These are phyloP conservation scores for Polypedilum pembai DNA, from an alignment of 1,140 invertebrate genomes.

Conservation along the genomic window DNA sequence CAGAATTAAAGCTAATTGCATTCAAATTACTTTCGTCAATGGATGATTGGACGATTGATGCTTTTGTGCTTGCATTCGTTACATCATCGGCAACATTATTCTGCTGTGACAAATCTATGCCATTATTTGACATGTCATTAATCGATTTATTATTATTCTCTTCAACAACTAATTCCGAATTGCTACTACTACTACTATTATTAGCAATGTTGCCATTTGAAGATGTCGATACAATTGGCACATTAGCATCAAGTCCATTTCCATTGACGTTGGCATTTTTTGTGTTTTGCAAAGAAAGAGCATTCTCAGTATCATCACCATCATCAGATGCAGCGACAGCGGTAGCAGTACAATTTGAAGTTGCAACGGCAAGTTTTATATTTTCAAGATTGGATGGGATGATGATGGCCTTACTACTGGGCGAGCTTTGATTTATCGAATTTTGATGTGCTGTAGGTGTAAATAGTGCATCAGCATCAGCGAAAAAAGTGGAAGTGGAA, in stretches of 20 bases:
- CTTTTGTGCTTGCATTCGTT: not conserved
- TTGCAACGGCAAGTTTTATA: not conserved
- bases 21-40: constrained; percentile 25
- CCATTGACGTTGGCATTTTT: constrained; percentile 20
- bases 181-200: not conserved
- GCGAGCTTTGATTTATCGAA: constrained; percentile 24
- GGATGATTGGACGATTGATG: not conserved
- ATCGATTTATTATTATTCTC: constrained; percentile 6
- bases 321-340: not conserved
- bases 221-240: not conserved
- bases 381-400: constrained; percentile 16
- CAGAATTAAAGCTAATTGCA: constrained; percentile 28
- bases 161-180: not conserved
- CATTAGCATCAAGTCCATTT: constrained; percentile 7
- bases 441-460: constrained; percentile 27
- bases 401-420: constrained; percentile 20
- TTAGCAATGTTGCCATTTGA: not conserved
- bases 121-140: not conserved
- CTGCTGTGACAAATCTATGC: not conserved
- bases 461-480: constrained; percentile 23
- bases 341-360: not conserved
- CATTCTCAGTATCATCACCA: constrained; percentile 14
- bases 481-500: constrained; percentile 12
- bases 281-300: constrained; percentile 22
- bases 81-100: not conserved